Percentiles rank a stretch among this genome's conserved stretches.
These are phyloP conservation scores for Danaus melanippus DNA, from an alignment of 1,140 invertebrate species.

Conservation along the genomic window DNA sequence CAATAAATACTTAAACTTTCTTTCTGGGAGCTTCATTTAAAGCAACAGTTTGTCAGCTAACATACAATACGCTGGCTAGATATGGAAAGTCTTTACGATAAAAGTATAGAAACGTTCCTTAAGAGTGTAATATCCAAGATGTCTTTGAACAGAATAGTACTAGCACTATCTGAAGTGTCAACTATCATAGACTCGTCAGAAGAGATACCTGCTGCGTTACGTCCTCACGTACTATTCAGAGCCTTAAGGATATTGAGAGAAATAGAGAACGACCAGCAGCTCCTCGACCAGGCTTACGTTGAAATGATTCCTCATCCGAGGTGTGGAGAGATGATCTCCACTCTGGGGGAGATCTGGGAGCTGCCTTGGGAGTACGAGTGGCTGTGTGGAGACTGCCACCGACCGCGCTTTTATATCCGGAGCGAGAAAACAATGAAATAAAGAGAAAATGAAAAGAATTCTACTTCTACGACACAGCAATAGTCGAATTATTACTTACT, in stretches of 20 bases:
- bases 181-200: constrained; percentile 1
- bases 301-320: constrained; percentile 14
- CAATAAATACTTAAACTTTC: too few relatives aligned
- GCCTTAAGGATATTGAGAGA: constrained; percentile 11
- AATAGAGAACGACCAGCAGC: constrained; percentile 17
- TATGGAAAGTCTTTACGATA: constrained; percentile 18
- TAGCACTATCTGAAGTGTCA: constrained; percentile 9
- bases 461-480: too few relatives aligned
- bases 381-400: constrained; percentile 17
- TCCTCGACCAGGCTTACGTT: constrained; percentile 14
- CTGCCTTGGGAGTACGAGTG: constrained; percentile 18
- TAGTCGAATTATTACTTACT: too few relatives aligned
- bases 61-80: neutral
- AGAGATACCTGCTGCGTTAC: constrained; percentile 10
- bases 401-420: constrained; percentile 10
- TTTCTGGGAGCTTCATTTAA: too few relatives aligned
- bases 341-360: constrained; percentile 20
- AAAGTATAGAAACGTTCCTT: constrained; percentile 16
- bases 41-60: too few relatives aligned
- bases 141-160: constrained; percentile 7
- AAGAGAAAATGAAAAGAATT: too few relatives aligned
- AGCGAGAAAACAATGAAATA: neutral
- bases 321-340: neutral
- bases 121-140: constrained; percentile 10
- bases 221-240: constrained; percentile 4